Conservation (phyloP, 2,113 vertebrate genomes). For the Hydrochoerus hydrochaeris region DNA sequence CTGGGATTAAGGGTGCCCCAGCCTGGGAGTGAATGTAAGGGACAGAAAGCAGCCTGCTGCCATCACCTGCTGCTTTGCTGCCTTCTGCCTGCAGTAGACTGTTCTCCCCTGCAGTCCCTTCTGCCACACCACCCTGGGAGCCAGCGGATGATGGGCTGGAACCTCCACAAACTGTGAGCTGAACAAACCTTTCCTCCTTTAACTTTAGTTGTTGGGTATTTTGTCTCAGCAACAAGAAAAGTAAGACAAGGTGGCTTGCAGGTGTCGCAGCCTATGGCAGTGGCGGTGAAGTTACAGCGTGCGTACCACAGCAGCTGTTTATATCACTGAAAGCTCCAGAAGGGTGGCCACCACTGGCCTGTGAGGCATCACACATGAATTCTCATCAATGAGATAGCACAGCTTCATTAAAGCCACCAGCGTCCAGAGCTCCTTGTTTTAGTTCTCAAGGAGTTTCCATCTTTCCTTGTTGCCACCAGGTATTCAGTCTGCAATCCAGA, state of each 20-base stretch:
- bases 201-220: not conserved
- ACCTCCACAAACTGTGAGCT: not conserved
- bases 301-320: not conserved
- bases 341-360: not conserved
- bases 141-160: not conserved
- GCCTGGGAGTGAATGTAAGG: not conserved
- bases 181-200: not conserved
- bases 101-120: not conserved
- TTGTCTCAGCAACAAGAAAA: not conserved
- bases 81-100: not conserved
- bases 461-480: not conserved
- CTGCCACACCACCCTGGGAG: not conserved
- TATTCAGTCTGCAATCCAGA: not conserved
- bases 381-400: not conserved
- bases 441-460: not conserved
- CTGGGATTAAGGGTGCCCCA: not conserved
- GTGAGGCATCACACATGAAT: not conserved
- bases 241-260: not conserved
- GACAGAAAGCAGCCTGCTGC: not conserved
- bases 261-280: not conserved
- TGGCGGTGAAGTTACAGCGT: not conserved
- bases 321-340: not conserved
- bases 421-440: not conserved
- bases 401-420: not conserved
- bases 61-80: not conserved